Conservation (phyloP, 1,140 invertebrate species). For the Matsumurasca onukii region DNA sequence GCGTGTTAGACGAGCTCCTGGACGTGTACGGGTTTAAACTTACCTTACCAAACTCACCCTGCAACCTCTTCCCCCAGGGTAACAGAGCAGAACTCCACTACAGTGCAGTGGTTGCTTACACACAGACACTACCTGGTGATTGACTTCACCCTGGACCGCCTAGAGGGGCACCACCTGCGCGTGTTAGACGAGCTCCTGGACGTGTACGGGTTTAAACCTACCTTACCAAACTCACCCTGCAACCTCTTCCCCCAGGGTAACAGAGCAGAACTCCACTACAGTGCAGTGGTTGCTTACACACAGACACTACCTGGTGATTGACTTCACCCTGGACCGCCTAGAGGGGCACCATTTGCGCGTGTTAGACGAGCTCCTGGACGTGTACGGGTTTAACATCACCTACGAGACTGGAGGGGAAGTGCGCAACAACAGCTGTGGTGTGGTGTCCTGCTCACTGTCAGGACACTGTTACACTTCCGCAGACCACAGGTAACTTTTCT, state of each 20-base stretch:
- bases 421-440: conserved; percentile 64
- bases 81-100: conserved; percentile 58
- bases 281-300: conserved; percentile 65
- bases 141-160: conserved; percentile 66
- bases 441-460: conserved; percentile 74
- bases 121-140: conserved; percentile 76
- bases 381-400: conserved; percentile 90
- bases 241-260: conserved; percentile 20
- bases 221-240: no score
- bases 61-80: conserved; percentile 4
- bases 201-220: conserved; percentile 90
- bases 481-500: conserved; percentile 58
- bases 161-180: conserved; percentile 79
- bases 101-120: conserved; percentile 65
- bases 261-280: conserved; percentile 59
- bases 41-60: no score
- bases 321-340: conserved; percentile 67
- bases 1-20: conserved; percentile 74
- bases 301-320: conserved; percentile 74
- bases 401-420: conserved; percentile 64
- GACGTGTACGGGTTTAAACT: conserved; percentile 90
- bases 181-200: conserved; percentile 76
- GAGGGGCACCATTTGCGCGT: conserved; percentile 82
- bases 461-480: conserved; percentile 74
- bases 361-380: conserved; percentile 65